Evolutionary conservation across 2,797 vertebrate species (phyloP), one percentile per base, ranked within the genome.

Genomic region (Acipenser oxyrinchus): DNA sequence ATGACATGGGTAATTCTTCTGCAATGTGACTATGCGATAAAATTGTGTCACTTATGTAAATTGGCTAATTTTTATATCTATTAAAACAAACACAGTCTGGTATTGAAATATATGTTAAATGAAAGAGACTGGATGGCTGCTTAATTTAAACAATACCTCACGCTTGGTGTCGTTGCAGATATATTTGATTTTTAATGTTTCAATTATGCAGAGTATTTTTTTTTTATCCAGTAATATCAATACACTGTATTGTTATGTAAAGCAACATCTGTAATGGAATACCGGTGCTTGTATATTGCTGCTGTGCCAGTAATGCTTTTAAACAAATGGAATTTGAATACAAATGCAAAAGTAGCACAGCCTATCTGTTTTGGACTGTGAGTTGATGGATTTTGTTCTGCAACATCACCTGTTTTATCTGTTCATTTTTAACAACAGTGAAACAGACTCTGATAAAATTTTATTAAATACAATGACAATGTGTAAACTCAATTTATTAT

Each of bases 141-240:
- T 77, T 79, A 75, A 79, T 79, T 79, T 79, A 79, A 79, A 77
- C 76, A 75, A 76, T 79, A 78, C 77, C 70, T 79, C 78, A 79
- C 60, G 55, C 23, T 37, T 37, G 23, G 23, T 37, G 23, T 37
- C 23, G 23, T 37, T 37, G 23, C 23, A 37, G 23, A 37, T 37
- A 37, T 37, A 37, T 69, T 70, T 69, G 53, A 69, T 73, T 74
- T 78, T 77, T 74, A 80, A 80, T 80, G 75, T 77, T 73, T 77
- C 76, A 75, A 77, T 78, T 75, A 77, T 68, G 71, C 77, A 70
- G 66, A 49, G 67, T 67, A 37, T 37, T 37, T 37, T 37, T 37
- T 70, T 73, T 68, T 77, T 73, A 76, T 11, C 13, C 55, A 12
- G 55, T n/a, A 7, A n/a, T 58, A 58, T 58, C 55, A 58, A n/a